Base-by-base conservation (phyloP, 2,113 vertebrate genomes). In the Anhinga anhinga region DNA sequence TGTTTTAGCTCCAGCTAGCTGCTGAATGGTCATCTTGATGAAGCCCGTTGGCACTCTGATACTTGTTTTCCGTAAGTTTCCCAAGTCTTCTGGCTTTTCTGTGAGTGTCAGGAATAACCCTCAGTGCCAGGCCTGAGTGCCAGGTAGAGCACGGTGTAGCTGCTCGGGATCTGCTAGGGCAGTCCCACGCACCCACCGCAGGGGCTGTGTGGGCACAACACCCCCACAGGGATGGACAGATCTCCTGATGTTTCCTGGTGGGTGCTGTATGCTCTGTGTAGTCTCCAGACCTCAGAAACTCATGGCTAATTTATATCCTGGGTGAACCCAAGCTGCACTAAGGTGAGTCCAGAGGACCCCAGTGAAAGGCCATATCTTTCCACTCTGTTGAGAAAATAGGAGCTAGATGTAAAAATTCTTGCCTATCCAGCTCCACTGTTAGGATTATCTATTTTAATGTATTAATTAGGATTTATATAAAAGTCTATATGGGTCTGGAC, bases 1-100 rank as follows among this genome's bases (percentile, higher is more conserved):
- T 42, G 13, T 27, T 67, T 77, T 19, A 90, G 16, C 55, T 67
- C 47, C 20, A 61, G 3, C 19, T 47, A 30, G 26, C 36, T 86
- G 36, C 34, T 77, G 40, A 77, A 34, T 0, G 0, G 26, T 34
- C 4, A 1, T 8, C 25, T 34, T 49, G n/a, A 53, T 15, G 4
- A 36, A 49, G 21, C 5, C 30, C 1, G 0, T 17, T 44, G 26
- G 7, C 7, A 4, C 16, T 20, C 16, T 34, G 21, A 29, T 13
- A 8, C 15, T 76, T 34, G 11, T 11, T 29, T 77, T n/a, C n/a
- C 2, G 0, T 3, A 11, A 15, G 36, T 77, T 80, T 94, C 4
- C 8, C 29, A 20, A 29, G 25, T 13, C 0, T 67, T 63, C 17
- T 21, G n/a, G 5, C 9, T 58, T 72, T 77, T 15, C 36, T 42